Conservation (phyloP, 1,140 invertebrate genomes). For the Drosophila nigrodunni region DNA sequence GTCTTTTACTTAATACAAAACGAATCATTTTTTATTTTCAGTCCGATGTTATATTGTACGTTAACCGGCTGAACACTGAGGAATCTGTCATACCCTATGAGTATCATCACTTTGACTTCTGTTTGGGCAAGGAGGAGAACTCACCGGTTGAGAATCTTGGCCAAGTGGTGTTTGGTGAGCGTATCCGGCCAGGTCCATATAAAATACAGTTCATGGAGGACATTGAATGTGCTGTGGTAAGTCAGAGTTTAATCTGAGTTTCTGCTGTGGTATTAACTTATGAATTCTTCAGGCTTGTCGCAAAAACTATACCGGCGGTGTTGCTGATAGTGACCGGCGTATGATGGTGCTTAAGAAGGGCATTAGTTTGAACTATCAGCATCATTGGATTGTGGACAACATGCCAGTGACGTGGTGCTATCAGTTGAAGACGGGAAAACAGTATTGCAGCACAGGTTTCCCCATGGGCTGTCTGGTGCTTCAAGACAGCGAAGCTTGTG, state of each 20-base stretch:
- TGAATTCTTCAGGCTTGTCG: slow-evolving; percentile 85
- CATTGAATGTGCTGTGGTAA: slow-evolving; percentile 88
- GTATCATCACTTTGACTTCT: slow-evolving; percentile 99
- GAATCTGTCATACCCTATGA: slow-evolving; percentile 99
- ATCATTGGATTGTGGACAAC: slow-evolving; percentile 99
- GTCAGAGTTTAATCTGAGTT: neutral
- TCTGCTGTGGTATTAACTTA: neutral
- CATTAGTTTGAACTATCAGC: slow-evolving; percentile 98
- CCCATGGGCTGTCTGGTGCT: slow-evolving; percentile 97
- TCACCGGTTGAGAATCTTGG: slow-evolving; percentile 99
- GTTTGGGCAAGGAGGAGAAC: slow-evolving; percentile 89
- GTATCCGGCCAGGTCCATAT: slow-evolving; percentile 96
- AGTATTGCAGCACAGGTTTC: slow-evolving; percentile 97
- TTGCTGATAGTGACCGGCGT: slow-evolving; percentile 88
- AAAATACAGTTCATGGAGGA: slow-evolving; percentile 91
- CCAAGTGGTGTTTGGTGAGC: slow-evolving; percentile 99
- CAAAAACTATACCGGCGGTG: slow-evolving; percentile 89
- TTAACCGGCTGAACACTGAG: slow-evolving; percentile 98
- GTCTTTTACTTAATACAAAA: neutral
- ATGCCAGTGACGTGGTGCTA: slow-evolving; percentile 99
- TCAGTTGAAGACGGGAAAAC: slow-evolving; percentile 89
- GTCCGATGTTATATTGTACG: slow-evolving; percentile 88
- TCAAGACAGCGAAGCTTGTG: slow-evolving; percentile 78
- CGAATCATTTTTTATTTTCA: slow-evolving; percentile 27
- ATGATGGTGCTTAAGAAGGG: slow-evolving; percentile 94